Conservation (phyloP, 1,140 invertebrate genomes). For the Holotrichia oblita region DNA sequence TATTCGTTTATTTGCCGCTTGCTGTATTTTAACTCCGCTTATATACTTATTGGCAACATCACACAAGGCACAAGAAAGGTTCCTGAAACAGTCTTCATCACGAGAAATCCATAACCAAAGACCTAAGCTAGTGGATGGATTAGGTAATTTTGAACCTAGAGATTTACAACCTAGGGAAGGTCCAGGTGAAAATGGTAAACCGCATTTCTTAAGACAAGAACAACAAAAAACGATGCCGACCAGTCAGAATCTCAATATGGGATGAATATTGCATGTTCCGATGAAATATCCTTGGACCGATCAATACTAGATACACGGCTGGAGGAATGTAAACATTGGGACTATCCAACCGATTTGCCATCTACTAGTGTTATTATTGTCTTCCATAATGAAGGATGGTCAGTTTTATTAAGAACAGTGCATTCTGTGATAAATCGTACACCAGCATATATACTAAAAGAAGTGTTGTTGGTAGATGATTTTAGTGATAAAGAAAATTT, state of each 20-base stretch:
- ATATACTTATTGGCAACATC: conserved; percentile 61
- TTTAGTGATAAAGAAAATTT: conserved; percentile 96
- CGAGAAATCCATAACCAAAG: conserved; percentile 43
- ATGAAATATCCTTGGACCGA: conserved; percentile 81
- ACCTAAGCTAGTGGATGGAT: conserved; percentile 55
- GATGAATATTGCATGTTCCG: conserved; percentile 97
- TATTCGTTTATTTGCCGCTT: conserved; percentile 56
- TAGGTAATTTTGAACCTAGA: conserved; percentile 78
- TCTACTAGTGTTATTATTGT: conserved; percentile 96
- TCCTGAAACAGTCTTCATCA: conserved; percentile 24
- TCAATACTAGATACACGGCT: conserved; percentile 87
- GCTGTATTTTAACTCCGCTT: conserved; percentile 58
- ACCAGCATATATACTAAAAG: conserved; percentile 89
- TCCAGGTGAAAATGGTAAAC: conserved; percentile 85
- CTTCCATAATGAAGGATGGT: conserved; percentile 99
- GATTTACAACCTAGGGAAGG: conserved; percentile 69
- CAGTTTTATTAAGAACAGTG: conserved; percentile 94
- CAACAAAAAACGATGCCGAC: conserved; percentile 77
- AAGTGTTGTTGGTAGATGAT: conserved; percentile 97
- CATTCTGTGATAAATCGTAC: conserved; percentile 95
- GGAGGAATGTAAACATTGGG: conserved; percentile 95
- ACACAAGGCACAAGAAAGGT: conserved; percentile 56
- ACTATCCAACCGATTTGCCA: conserved; percentile 90
- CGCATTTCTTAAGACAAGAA: conserved; percentile 76
- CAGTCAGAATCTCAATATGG: conserved; percentile 89